Evolutionary conservation across 2,888 invertebrate genomes (phyloP).

Genomic region (Dicycla oo): DNA sequence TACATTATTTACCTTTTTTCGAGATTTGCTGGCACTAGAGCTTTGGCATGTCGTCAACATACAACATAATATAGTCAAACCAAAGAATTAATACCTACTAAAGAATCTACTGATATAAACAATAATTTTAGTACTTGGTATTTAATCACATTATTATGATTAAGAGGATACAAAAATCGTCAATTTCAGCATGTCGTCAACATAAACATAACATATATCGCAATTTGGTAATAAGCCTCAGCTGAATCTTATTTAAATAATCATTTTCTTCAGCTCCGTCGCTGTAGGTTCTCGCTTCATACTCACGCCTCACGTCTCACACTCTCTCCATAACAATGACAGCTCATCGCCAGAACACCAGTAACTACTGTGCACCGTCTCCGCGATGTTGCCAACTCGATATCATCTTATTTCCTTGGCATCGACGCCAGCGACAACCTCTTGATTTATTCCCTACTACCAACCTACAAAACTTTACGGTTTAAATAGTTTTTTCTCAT

Average conservation of each 20-base stretch:
- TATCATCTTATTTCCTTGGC: slow-evolving; percentile 89
- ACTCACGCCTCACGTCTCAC: slow-evolving; percentile 49
- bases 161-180: background rate
- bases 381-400: slow-evolving; percentile 86
- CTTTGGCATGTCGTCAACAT: slow-evolving; percentile 39
- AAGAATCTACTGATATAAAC: background rate
- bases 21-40: slow-evolving; percentile 33
- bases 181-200: background rate
- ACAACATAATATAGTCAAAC: background rate
- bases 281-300: slow-evolving; percentile 42
- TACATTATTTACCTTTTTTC: slow-evolving; percentile 40
- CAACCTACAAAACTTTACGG: slow-evolving; percentile 88
- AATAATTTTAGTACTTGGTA: background rate
- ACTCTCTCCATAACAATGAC: slow-evolving; percentile 64
- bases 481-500: slow-evolving; percentile 87
- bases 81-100: background rate
- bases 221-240: background rate
- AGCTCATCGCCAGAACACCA: slow-evolving; percentile 61
- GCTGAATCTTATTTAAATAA: background rate
- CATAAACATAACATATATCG: background rate
- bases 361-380: slow-evolving; percentile 62
- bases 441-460: slow-evolving; percentile 84
- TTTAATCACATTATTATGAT: background rate
- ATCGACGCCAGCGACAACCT: slow-evolving; percentile 84
- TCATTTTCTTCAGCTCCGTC: slow-evolving; percentile 36